Conservation (phyloP, 2,797 vertebrate genomes). For the Hydrolagus colliei region DNA sequence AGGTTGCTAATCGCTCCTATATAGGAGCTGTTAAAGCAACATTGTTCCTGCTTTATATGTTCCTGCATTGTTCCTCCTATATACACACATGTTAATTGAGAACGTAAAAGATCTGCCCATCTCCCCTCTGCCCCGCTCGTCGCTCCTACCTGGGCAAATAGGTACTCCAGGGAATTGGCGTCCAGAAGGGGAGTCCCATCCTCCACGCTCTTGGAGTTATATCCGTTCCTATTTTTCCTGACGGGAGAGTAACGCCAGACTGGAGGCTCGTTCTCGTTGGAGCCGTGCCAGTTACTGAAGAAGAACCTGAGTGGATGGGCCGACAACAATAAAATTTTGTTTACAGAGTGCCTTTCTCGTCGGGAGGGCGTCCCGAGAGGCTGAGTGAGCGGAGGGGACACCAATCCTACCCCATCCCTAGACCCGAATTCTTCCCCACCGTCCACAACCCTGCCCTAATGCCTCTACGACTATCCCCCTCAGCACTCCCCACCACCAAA, state of each 20-base stretch:
- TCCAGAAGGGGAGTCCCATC: conserved; percentile 85
- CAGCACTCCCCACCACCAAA: neutral
- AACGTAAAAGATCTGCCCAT: too few relatives aligned
- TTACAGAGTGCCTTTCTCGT: neutral
- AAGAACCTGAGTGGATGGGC: conserved; percentile 66
- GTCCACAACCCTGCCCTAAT: neutral
- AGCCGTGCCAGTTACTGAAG: conserved; percentile 97
- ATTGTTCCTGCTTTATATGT: too few relatives aligned
- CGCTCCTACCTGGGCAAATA: conserved; percentile 78
- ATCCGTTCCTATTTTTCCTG: conserved; percentile 67
- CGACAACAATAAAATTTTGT: too few relatives aligned
- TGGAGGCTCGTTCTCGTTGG: conserved; percentile 74
- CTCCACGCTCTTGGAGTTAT: conserved; percentile 58
- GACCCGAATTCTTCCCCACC: neutral
- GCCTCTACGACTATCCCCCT: neutral
- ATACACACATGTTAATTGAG: too few relatives aligned
- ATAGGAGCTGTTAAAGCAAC: too few relatives aligned
- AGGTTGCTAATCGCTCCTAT: too few relatives aligned
- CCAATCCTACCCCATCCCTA: neutral
- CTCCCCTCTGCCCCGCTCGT: too few relatives aligned
- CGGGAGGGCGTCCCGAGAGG: neutral
- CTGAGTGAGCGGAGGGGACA: neutral
- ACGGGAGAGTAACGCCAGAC: conserved; percentile 85
- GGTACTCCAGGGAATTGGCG: conserved; percentile 75
- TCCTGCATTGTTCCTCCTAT: too few relatives aligned